These are phyloP conservation scores for Napeogenes sylphis DNA, from an alignment of 2,888 invertebrate genomes.

Conservation along the genomic window DNA sequence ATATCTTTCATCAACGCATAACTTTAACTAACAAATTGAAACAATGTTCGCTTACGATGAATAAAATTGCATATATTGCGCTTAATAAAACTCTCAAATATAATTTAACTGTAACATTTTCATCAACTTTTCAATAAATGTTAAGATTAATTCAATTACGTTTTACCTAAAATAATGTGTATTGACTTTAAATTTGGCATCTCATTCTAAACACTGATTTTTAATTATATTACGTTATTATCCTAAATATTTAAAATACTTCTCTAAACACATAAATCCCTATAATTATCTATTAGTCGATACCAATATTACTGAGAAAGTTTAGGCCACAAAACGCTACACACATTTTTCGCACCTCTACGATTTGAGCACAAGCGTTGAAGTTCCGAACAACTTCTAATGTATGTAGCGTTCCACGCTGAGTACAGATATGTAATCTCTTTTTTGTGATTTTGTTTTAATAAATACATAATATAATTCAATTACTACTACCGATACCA, in stretches of 20 bases:
- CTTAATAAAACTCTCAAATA: conserved; percentile 78
- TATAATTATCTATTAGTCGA: conserved; percentile 75
- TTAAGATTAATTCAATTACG: conserved; percentile 74
- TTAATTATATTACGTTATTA: conserved; percentile 69
- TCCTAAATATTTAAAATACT: conserved; percentile 77
- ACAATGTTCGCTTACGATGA: conserved; percentile 76
- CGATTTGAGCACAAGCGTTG: conserved; percentile 50
- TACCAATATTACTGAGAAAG: conserved; percentile 70
- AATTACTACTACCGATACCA: conserved; percentile 56
- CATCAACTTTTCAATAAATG: conserved; percentile 75
- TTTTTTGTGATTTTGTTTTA: conserved; percentile 36
- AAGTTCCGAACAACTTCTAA: conserved; percentile 13
- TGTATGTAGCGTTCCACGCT: conserved; percentile 68
- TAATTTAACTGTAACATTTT: conserved; percentile 77
- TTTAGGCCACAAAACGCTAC: conserved; percentile 74
- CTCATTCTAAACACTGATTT: conserved; percentile 77
- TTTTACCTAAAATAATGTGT: conserved; percentile 80
- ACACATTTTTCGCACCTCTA: conserved; percentile 48
- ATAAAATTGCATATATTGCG: conserved; percentile 76
- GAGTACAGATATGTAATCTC: conserved; percentile 72
- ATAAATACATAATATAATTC: conserved; percentile 45
- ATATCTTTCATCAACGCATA: conserved; percentile 68
- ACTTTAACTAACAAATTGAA: conserved; percentile 77
- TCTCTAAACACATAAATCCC: conserved; percentile 77
- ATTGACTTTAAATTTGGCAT: conserved; percentile 84